Evolutionary conservation across 2,113 vertebrate genomes (phyloP), one percentile per base, ranked within the genome.

Genomic region (Cairina moschata): DNA sequence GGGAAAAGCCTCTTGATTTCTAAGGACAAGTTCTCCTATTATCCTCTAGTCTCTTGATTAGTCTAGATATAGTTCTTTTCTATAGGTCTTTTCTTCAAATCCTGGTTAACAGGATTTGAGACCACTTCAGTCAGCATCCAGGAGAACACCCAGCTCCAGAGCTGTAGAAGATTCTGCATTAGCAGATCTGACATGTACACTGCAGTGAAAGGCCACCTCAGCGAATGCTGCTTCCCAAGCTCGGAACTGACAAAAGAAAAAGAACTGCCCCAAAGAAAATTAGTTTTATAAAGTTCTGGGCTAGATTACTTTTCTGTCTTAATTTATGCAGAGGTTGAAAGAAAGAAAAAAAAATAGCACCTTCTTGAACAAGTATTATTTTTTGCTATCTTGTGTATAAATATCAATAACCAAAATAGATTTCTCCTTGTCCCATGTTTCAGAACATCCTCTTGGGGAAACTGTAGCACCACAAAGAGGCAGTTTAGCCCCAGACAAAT

Each of bases 321-420:
- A 82, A 58, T 78, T 94, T 95, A 80, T 63, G 73, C 65, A 93
- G 83, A 88, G 63, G 72, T 80, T 91, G 68, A 93, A 97, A 93
- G 71, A 88, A 96, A 95, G 73, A 55, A 85, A 85, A 90, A 38
- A 69, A 84, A 94, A 96, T 95, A 94, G 93, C 95, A 96, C 95
- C 96, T 97, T 90, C 87, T 93, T 89, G 46, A 36, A 94, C 94
- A 95, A 85, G 54, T 96, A 87, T 18, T 94, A 69, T 38, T 93
- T 95, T 93, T 86, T 96, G 93, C 92, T 94, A 89, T 95, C 75
- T 92, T 74, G 95, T 82, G 93, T 96, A 95, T 97, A 97, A 97
- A 97, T 97, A 96, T 32, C 17, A 97, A 97, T 98, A 95, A 97
- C 80, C 94, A 97, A 98, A 97, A 98, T 95, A 96, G 91, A 97